A percentile compares a stretch with the other conserved stretches of the same genome.
These are phyloP conservation scores for Drosophila trichaetosa DNA, from an alignment of 2,888 invertebrate species.

Conservation along the genomic window DNA sequence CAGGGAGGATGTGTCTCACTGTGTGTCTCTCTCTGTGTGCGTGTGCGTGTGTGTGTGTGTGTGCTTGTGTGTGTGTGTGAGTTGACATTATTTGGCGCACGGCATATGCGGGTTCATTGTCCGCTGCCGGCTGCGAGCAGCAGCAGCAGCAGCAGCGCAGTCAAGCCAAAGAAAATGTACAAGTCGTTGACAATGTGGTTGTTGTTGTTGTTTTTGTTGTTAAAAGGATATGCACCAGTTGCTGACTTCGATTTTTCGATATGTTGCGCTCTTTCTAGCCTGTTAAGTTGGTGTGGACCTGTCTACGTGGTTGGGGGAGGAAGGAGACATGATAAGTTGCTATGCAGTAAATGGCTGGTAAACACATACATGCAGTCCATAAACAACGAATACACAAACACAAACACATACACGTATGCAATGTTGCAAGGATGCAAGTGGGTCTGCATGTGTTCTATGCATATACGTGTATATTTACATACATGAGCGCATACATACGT, in stretches of 20 bases:
- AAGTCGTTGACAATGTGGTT: conserved; percentile 8
- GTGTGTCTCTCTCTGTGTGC: neutral
- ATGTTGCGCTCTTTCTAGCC: conserved; percentile 25
- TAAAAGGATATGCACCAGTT: conserved; percentile 52
- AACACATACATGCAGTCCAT: neutral
- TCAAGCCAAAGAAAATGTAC: conserved; percentile 11
- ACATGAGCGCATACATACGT: conserved; percentile 1
- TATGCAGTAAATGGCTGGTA: neutral
- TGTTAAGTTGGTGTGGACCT: neutral
- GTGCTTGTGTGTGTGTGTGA: conserved; percentile 3
- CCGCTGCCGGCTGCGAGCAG: conserved; percentile 29
- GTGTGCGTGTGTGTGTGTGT: neutral
- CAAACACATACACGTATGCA: neutral
- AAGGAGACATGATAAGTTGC: neutral
- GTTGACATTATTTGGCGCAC: conserved; percentile 9
- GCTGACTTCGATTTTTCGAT: conserved; percentile 46
- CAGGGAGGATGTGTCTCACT: conserved; percentile 4
- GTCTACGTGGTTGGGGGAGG: neutral
- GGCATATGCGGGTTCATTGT: conserved; percentile 61
- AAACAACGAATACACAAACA: neutral
- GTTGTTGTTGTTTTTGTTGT: conserved; percentile 8
- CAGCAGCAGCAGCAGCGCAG: conserved; percentile 33
- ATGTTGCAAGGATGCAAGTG: neutral
- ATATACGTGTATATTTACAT: neutral
- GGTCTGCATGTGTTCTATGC: neutral